Evolutionary conservation across 2,888 invertebrate genomes (phyloP), one percentile per base, ranked within the genome.

Genomic region (Lasiommata megera): DNA sequence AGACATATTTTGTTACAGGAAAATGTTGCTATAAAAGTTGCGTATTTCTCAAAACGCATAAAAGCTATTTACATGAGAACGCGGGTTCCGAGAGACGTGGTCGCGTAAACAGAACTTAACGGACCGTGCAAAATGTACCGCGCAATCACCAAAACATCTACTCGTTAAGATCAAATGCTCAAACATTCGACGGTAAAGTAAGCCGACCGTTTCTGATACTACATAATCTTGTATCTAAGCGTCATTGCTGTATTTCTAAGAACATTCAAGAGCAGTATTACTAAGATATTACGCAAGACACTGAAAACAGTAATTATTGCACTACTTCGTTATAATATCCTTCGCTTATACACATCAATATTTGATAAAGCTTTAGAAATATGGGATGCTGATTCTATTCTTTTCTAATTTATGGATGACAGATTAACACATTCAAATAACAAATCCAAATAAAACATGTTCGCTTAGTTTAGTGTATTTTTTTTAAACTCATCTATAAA

Each of bases 111-210:
- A 69, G 57, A 66, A 65, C 59, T 53, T 69, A 72, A 72, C 61
- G 65, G 67, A 57, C 69, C 71, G 55, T 75, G 67, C 61, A 66
- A 64, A 73, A 73, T 66, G 53, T 61, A 57, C 67, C 71, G 66
- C 65, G 65, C 75, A 74, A 74, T 73, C 68, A 60, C 64, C 65
- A 58, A 70, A 72, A 65, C 68, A 65, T 63, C 66, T 65, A 66
- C 67, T 73, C 67, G 67, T 70, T 70, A 67, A 67, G 68, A 71
- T 57, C 69, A 68, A 75, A 65, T 60, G 62, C 37, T 62, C 43
- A 54, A 57, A 57, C 51, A 59, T 59, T 56, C 61, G 56, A 61
- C 58, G 38, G 50, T 31, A 56, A 61, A 57, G 56, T 54, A 47
- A 54, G 54, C 60, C 54, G 57, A 55, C 58, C 48, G 55, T 54